Conservation (phyloP, 1,140 invertebrate species). For the Himalopsyche phryganea region DNA sequence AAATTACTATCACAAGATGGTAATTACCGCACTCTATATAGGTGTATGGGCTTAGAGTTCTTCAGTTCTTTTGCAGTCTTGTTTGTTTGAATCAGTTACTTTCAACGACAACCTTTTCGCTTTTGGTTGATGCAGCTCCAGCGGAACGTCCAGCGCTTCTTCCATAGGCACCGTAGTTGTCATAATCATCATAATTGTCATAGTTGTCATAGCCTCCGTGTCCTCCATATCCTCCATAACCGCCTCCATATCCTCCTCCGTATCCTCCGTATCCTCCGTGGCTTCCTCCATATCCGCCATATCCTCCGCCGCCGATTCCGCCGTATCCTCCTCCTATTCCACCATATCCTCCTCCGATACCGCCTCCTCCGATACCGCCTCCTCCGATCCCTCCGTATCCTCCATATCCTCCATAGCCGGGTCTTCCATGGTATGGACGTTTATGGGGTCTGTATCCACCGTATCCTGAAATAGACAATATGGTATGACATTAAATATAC, state of each 20-base stretch:
- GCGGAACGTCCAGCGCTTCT: constrained; percentile 24
- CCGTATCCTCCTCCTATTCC: constrained; percentile 27
- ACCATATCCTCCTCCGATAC: constrained; percentile 29
- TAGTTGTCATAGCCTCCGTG: constrained; percentile 4
- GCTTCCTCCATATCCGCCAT: constrained; percentile 12
- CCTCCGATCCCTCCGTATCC: constrained; percentile 20
- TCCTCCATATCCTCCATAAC: constrained; percentile 13
- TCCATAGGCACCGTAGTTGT: constrained; percentile 17
- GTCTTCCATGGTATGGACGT: constrained; percentile 8
- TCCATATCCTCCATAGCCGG: constrained; percentile 23
- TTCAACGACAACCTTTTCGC: constrained; percentile 1
- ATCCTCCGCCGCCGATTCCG: constrained; percentile 15
- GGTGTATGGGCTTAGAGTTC: too few relatives aligned
- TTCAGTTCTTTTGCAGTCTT: neutral
- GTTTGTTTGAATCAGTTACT: neutral
- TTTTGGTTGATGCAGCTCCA: constrained; percentile 6
- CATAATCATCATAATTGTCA: constrained; percentile 17
- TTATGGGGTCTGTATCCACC: constrained; percentile 24
- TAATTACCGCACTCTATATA: too few relatives aligned
- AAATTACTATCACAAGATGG: too few relatives aligned
- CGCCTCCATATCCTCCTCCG: constrained; percentile 20
- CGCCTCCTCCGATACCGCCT: constrained; percentile 12
- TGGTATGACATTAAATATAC: neutral
- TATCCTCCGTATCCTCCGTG: constrained; percentile 8
- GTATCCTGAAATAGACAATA: constrained; percentile 19